Conservation (phyloP, 2,888 invertebrate species). For the Synanthedon myopaeformis region DNA sequence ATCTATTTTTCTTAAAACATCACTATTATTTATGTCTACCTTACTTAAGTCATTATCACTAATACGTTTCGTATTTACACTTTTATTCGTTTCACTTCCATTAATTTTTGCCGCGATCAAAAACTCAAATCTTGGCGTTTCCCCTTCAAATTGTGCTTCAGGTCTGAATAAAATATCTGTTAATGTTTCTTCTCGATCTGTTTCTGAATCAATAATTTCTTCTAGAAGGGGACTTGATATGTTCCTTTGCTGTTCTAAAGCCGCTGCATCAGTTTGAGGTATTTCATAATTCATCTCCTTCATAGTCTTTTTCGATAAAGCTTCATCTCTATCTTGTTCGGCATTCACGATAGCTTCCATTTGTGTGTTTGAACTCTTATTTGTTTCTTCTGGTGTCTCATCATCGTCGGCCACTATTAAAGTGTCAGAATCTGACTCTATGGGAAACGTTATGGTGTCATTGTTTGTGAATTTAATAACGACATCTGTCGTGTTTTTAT, state of each 20-base stretch:
- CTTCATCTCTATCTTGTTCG: slow-evolving; percentile 51
- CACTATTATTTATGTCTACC: slow-evolving; percentile 40
- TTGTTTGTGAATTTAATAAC: slow-evolving; percentile 38
- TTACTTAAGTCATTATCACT: slow-evolving; percentile 26
- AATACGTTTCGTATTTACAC: slow-evolving; percentile 19
- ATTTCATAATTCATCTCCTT: slow-evolving; percentile 26
- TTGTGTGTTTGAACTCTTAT: slow-evolving; percentile 41
- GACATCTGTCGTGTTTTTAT: slow-evolving; percentile 27
- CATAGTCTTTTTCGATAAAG: slow-evolving; percentile 34
- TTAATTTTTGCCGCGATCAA: slow-evolving; percentile 52
- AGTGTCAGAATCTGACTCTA: slow-evolving; percentile 55
- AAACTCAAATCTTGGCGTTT: slow-evolving; percentile 54
- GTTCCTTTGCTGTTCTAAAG: slow-evolving; percentile 46
- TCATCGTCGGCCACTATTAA: slow-evolving; percentile 46
- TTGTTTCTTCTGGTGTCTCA: slow-evolving; percentile 35
- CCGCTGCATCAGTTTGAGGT: slow-evolving; percentile 30
- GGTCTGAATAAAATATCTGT: slow-evolving; percentile 55
- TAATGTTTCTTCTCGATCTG: slow-evolving; percentile 54
- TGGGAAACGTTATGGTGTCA: slow-evolving; percentile 45
- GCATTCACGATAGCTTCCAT: slow-evolving; percentile 50
- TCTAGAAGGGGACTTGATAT: slow-evolving; percentile 58
- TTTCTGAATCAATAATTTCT: slow-evolving; percentile 60
- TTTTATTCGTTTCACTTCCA: slow-evolving; percentile 38
- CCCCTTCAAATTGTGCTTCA: slow-evolving; percentile 42
- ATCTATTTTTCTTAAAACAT: slow-evolving; percentile 47